Evolutionary conservation across 2,888 invertebrate species (phyloP), one percentile per base, ranked within the genome.

Genomic region (Muschampia plurimacula): DNA sequence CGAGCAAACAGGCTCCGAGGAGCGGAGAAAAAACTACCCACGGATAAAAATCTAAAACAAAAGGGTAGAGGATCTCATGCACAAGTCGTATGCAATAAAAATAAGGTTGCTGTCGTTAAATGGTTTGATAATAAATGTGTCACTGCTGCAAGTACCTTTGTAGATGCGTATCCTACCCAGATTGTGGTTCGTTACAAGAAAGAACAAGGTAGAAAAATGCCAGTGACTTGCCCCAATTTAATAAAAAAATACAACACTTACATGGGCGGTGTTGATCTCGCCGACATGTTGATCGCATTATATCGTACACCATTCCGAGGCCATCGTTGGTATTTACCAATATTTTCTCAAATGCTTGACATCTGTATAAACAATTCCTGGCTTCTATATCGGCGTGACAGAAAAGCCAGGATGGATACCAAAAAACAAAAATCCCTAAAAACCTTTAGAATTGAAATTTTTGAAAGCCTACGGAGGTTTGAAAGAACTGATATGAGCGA

Each of bases 81-180:
- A 8, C 15, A 55, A 15, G 15, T 22, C 4, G 46, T 49, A 49
- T 49, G 46, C 46, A 49, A 49, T 49, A 49, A 49, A 49, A 49
- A 49, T 13, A 49, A 49, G 46, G 3, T 49, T 49, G 3, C 9
- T 49, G 13, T 49, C 10, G n/a, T 52, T 1, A 52, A 52, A 15
- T 52, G 52, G 52, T n/a, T 52, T 52, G 52, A n/a, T 9, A 52
- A 52, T n/a, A 52, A 52, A 52, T 52, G 52, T 52, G 52, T n/a
- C 15, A 52, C 52, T n/a, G 52, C 52, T 52, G 52, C 52, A 13
- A 49, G 46, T 13, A 49, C 5, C 10, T 49, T 49, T 49, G 46
- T 49, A 13, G 46, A 49, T 49, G 46, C 46, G 13, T 13, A 49
- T 49, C 46, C 46, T 49, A 13, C 13, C 10, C 46, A 49, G 46